Conservation (phyloP, 2,113 vertebrate species). For the Xerus inauris region DNA sequence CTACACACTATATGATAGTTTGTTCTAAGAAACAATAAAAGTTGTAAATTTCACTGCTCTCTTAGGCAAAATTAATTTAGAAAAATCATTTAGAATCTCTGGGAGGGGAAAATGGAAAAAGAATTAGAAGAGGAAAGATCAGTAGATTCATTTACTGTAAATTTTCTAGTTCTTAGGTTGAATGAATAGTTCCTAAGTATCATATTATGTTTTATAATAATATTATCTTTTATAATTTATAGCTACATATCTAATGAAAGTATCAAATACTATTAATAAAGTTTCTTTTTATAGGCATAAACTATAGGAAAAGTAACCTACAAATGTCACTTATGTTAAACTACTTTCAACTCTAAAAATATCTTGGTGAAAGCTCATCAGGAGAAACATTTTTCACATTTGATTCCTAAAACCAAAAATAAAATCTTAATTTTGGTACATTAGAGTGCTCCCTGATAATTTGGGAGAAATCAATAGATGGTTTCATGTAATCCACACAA, state of each 20-base stretch:
- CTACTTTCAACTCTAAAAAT: not conserved
- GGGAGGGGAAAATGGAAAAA: not conserved
- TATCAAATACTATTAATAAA: not conserved
- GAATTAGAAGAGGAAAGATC: not conserved
- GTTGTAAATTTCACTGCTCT: not conserved
- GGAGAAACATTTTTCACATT: not conserved
- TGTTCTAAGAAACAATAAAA: not conserved
- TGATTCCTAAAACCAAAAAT: not conserved
- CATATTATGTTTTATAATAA: not conserved
- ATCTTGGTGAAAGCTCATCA: not conserved
- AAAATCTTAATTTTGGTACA: not conserved
- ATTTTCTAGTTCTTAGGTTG: not conserved
- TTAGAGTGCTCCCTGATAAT: not conserved
- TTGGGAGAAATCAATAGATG: not conserved
- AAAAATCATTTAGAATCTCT: constrained; percentile 10
- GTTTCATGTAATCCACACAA: not conserved
- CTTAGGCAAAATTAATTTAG: not conserved
- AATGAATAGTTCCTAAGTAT: not conserved
- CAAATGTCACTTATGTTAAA: constrained; percentile 7
- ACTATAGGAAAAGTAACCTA: not conserved
- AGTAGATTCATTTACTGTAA: not conserved
- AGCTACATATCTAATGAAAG: not conserved
- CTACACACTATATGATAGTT: not conserved
- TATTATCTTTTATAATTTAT: not conserved
- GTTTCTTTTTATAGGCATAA: not conserved